A percentile compares a stretch with the other conserved stretches of the same genome.
phyloP scores from a whole-genome alignment of 2,888 invertebrate genomes.

The Chymomyza procnemis region DNA sequence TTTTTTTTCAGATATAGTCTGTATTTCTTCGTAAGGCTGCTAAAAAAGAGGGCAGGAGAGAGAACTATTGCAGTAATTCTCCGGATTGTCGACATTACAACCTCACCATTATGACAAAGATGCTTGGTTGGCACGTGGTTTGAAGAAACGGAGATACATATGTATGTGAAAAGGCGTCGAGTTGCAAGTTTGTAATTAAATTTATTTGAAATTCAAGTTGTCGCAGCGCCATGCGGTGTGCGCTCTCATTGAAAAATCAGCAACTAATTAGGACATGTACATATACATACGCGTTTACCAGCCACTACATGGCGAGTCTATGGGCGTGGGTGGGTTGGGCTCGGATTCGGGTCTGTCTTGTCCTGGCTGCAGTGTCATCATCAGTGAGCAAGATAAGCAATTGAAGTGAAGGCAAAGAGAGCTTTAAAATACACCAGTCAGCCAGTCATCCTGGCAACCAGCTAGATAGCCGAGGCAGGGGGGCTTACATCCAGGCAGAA shows the following conservation, averaged over 20 bases:
- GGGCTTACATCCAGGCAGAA: background rate
- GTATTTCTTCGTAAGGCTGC: no score
- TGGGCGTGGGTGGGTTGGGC: background rate
- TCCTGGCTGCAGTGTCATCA: background rate
- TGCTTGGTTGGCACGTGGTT: constrained; percentile 3
- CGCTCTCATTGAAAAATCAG: constrained; percentile 62
- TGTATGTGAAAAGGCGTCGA: background rate
- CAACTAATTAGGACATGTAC: constrained; percentile 62
- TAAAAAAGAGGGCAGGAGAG: no score
- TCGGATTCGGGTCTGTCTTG: background rate
- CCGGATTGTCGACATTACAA: no score
- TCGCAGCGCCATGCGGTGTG: constrained; percentile 45
- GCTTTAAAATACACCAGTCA: background rate
- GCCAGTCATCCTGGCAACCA: background rate
- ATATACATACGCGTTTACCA: constrained; percentile 24
- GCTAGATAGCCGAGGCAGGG: background rate
- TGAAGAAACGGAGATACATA: background rate
- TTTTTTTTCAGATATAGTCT: no score
- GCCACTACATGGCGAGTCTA: background rate
- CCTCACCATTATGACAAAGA: background rate
- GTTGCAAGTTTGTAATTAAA: constrained; percentile 59
- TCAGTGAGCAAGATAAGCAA: constrained; percentile 15
- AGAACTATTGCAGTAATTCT: no score
- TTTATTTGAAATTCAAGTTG: constrained; percentile 61
- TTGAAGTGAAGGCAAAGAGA: background rate